phyloP scores from a whole-genome alignment of 2,888 invertebrate species.

The Pammene fasciana region DNA sequence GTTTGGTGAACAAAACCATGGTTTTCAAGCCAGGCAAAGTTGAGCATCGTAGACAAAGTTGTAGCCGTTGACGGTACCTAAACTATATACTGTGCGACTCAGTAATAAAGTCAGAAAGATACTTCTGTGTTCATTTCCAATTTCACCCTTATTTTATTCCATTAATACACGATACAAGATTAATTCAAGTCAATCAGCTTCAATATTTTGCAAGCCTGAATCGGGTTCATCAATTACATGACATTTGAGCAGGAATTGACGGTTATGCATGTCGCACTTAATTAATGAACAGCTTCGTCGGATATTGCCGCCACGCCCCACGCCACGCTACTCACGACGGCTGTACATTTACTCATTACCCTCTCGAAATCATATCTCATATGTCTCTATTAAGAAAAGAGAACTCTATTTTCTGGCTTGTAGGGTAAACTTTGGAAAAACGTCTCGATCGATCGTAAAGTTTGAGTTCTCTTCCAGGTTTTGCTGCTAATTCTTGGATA shows the following conservation, averaged over 20 bases:
- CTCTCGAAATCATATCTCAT: background rate
- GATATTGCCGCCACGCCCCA: slow-evolving; percentile 17
- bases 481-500: no score
- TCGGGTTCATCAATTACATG: slow-evolving; percentile 21
- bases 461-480: background rate
- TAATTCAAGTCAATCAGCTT: slow-evolving; percentile 6
- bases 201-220: slow-evolving; percentile 1
- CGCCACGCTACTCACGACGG: slow-evolving; percentile 15
- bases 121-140: no score
- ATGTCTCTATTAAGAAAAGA: background rate
- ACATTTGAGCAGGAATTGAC: slow-evolving; percentile 25
- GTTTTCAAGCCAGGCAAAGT: no score
- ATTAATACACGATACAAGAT: background rate
- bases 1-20: no score
- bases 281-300: slow-evolving; percentile 22
- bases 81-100: background rate
- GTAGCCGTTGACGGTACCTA: no score
- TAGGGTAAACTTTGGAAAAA: background rate
- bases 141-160: background rate
- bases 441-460: background rate
- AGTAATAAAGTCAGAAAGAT: background rate
- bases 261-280: slow-evolving; percentile 27
- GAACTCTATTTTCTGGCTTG: background rate
- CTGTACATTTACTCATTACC: slow-evolving; percentile 12
- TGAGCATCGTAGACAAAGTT: no score